phyloP scores from a whole-genome alignment of 2,797 vertebrate genomes.

The Crenuchus spilurus region DNA sequence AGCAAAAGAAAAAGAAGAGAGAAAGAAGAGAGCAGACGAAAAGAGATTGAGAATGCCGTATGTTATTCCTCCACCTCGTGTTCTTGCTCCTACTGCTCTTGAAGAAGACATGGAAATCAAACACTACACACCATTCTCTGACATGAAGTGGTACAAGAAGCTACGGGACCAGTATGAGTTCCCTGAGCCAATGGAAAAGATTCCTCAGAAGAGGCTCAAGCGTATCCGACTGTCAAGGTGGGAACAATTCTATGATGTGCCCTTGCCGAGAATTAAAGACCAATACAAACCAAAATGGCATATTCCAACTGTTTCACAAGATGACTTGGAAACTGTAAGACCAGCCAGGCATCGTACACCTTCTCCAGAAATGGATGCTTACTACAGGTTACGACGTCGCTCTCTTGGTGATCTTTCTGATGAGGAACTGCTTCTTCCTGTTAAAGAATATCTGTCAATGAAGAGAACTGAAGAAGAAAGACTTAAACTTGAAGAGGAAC shows the following conservation, averaged over 20 bases:
- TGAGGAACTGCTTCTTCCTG: constrained; percentile 92
- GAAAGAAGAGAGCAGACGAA: constrained; percentile 86
- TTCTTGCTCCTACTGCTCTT: constrained; percentile 75
- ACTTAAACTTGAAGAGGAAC: constrained; percentile 91
- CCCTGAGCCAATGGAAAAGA: constrained; percentile 92
- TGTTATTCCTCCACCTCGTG: constrained; percentile 87
- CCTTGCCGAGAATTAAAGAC: constrained; percentile 92
- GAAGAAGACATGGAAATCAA: constrained; percentile 94
- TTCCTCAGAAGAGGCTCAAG: constrained; percentile 91
- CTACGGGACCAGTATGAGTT: constrained; percentile 96
- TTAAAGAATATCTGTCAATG: constrained; percentile 94
- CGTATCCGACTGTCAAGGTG: constrained; percentile 97
- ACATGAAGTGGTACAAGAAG: constrained; percentile 99
- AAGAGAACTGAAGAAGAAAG: constrained; percentile 95
- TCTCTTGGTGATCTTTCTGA: constrained; percentile 95
- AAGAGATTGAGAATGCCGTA: constrained; percentile 95
- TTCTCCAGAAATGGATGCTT: constrained; percentile 89
- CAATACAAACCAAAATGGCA: constrained; percentile 95
- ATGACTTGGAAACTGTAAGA: constrained; percentile 95
- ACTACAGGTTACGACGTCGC: constrained; percentile 87
- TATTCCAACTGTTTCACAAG: constrained; percentile 88
- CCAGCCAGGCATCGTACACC: constrained; percentile 87
- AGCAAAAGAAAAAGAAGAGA: constrained; percentile 85
- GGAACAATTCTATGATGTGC: constrained; percentile 98
- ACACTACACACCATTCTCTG: constrained; percentile 94